Percentiles rank a stretch among this genome's conserved stretches.
These are phyloP conservation scores for Ammospiza caudacuta DNA, from an alignment of 2,113 vertebrate species.

Conservation along the genomic window DNA sequence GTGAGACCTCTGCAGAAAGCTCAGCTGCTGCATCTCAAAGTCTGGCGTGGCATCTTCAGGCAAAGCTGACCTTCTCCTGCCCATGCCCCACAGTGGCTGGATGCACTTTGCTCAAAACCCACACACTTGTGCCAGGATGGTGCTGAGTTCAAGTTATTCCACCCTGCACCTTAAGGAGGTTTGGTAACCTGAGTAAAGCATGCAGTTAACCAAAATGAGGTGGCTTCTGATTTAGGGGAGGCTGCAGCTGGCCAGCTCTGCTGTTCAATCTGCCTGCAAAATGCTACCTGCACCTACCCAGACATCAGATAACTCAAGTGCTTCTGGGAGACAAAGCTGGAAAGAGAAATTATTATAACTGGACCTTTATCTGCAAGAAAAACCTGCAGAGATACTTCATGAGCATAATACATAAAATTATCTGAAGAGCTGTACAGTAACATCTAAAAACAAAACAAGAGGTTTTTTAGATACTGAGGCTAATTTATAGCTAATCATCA, in stretches of 20 bases:
- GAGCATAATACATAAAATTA: background rate
- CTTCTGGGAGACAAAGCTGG: background rate
- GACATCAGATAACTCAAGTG: background rate
- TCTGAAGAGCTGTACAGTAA: background rate
- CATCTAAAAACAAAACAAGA: background rate
- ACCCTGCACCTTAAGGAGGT: background rate
- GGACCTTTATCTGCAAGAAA: background rate
- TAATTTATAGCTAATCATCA: background rate
- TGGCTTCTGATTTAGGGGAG: background rate
- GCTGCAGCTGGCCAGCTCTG: background rate
- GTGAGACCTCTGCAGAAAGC: background rate
- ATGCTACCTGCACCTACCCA: background rate
- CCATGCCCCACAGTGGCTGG: accelerated
- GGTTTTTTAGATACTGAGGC: background rate
- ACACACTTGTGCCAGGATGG: background rate
- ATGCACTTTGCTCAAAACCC: background rate
- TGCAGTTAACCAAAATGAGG: background rate
- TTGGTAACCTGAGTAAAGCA: background rate
- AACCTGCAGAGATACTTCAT: background rate
- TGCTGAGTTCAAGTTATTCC: background rate
- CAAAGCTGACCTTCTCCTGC: background rate
- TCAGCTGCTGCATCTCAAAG: background rate
- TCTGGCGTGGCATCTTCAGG: background rate
- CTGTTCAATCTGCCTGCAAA: background rate
- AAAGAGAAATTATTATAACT: background rate